Evolutionary conservation across 2,797 vertebrate species (phyloP).

Genomic region (Chanos chanos): DNA sequence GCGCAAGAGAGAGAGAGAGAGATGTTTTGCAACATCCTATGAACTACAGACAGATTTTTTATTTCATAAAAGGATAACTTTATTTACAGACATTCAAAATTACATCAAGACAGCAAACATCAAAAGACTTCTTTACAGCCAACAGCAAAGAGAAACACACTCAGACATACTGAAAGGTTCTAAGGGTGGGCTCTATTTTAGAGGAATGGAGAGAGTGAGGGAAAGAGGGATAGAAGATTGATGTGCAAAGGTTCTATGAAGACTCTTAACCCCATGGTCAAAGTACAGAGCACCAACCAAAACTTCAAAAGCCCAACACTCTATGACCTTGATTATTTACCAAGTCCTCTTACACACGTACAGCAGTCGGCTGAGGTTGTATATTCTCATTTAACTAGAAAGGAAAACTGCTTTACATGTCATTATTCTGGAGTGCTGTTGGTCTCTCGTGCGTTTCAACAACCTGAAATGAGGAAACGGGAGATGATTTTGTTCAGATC

Average conservation of each 20-base stretch:
- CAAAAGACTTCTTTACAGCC: no score
- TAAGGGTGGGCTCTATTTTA: neutral
- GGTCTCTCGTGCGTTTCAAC: slow-evolving; percentile 2
- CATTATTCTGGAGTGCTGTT: slow-evolving; percentile 24
- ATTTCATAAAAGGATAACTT: slow-evolving; percentile 27
- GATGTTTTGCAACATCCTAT: no score
- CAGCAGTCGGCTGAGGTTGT: neutral
- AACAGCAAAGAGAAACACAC: neutral
- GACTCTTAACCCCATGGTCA: neutral
- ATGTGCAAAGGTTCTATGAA: neutral
- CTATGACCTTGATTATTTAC: neutral
- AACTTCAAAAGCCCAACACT: slow-evolving; percentile 7
- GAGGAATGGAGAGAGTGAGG: neutral
- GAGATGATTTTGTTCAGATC: slow-evolving; percentile 30
- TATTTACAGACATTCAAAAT: slow-evolving; percentile 43
- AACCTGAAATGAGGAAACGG: slow-evolving; percentile 36
- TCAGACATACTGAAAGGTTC: no score
- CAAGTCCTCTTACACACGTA: neutral
- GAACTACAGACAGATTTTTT: no score
- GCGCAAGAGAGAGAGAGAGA: no score
- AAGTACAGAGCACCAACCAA: neutral
- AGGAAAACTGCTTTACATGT: slow-evolving; percentile 19
- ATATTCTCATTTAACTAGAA: slow-evolving; percentile 15
- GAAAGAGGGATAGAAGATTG: neutral
- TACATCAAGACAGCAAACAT: slow-evolving; percentile 20